phyloP scores from a whole-genome alignment of 2,888 invertebrate species.

The Lamellibrachia columna region DNA sequence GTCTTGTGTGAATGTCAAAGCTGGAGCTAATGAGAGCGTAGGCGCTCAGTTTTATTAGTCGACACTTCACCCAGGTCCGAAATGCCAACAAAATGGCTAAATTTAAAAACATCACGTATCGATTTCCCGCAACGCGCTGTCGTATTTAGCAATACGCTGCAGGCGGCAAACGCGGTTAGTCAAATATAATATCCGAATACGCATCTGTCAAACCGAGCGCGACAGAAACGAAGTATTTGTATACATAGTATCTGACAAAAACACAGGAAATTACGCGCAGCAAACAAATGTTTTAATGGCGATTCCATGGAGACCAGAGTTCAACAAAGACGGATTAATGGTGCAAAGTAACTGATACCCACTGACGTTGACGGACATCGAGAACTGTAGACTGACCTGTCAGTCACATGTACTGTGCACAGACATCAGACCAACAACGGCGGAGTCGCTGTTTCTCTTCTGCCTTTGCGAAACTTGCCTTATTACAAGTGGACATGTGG shows the following conservation, averaged over 20 bases:
- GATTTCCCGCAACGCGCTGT: not conserved
- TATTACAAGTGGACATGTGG: not conserved
- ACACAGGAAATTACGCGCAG: not conserved
- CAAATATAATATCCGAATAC: not conserved
- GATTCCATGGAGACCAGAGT: not conserved
- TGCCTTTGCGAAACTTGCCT: not conserved
- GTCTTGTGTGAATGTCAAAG: not conserved
- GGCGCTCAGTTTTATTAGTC: not conserved
- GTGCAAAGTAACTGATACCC: not conserved
- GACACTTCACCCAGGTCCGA: not conserved
- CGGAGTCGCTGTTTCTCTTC: not conserved
- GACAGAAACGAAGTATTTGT: not conserved
- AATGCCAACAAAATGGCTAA: not conserved
- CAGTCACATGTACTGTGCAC: not conserved
- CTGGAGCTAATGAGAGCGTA: not conserved
- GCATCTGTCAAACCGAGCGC: not conserved
- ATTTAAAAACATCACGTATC: not conserved
- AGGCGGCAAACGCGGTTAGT: not conserved
- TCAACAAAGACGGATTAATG: not conserved
- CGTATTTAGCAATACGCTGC: not conserved
- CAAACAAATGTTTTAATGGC: not conserved
- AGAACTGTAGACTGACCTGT: not conserved
- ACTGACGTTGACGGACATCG: not conserved
- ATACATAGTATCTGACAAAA: not conserved
- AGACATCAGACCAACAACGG: not conserved